Percentiles rank a stretch among this genome's conserved stretches.
These are phyloP conservation scores for Schizaphis graminum DNA, from an alignment of 2,888 invertebrate species.

Conservation along the genomic window DNA sequence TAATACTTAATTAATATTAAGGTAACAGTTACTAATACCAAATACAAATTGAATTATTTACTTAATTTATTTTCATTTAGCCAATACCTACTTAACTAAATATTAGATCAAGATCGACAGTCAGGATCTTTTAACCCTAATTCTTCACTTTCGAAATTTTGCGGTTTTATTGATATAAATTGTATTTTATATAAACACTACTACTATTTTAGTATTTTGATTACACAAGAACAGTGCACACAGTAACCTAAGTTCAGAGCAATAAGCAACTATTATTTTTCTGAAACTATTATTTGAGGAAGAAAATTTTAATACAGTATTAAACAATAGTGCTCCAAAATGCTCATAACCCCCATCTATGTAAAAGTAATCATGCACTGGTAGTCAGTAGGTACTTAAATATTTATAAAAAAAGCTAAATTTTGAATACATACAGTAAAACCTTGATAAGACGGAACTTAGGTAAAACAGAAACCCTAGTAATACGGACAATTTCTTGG, in stretches of 20 bases:
- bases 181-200: not conserved
- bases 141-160: not conserved
- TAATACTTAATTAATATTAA: constrained; percentile 21
- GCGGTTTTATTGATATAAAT: not conserved
- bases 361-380: not conserved
- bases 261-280: not conserved
- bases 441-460: too few species aligned
- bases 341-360: not conserved
- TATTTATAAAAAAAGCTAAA: not conserved
- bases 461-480: too few species aligned
- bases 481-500: too few species aligned
- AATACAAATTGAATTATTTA: constrained; percentile 19
- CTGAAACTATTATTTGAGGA: not conserved
- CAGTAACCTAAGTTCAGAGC: not conserved
- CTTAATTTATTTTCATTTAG: constrained; percentile 21
- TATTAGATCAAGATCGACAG: not conserved
- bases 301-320: not conserved
- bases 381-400: not conserved
- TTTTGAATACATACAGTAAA: not conserved
- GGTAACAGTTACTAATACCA: not conserved
- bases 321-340: not conserved
- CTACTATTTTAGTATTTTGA: not conserved
- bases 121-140: not conserved
- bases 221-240: not conserved
- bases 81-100: not conserved